Percentiles rank a stretch among this genome's conserved stretches.
phyloP scores from a whole-genome alignment of 2,113 vertebrate species.

The Mobula birostris region DNA sequence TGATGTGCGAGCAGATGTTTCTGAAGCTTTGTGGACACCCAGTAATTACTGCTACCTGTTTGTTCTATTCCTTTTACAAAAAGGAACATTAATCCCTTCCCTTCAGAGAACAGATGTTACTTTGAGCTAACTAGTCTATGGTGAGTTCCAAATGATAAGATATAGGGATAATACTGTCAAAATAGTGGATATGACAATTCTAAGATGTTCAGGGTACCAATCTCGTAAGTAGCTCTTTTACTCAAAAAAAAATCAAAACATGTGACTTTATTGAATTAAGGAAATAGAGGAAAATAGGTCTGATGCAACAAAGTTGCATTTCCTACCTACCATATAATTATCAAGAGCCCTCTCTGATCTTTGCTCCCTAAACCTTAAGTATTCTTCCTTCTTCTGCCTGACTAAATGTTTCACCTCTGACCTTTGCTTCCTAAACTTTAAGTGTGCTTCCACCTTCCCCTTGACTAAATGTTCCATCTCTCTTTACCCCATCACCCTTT shows the following conservation, averaged over 20 bases:
- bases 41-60: background rate
- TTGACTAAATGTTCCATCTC: no score
- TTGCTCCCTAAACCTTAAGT: no score
- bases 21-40: background rate
- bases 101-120: background rate
- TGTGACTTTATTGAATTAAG: background rate
- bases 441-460: no score
- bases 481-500: no score
- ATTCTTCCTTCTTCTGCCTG: no score
- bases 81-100: background rate
- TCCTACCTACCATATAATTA: no score
- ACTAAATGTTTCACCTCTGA: no score
- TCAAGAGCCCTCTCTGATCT: no score
- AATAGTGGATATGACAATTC: background rate
- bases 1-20: background rate
- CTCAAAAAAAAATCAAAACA: background rate
- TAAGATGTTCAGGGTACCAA: background rate
- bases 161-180: background rate
- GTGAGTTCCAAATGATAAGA: background rate
- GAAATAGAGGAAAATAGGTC: no score
- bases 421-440: no score
- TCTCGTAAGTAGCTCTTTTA: background rate
- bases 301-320: no score
- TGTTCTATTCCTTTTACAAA: background rate
- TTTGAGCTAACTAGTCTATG: background rate